Evolutionary conservation across 2,888 invertebrate species (phyloP), one percentile per base, ranked within the genome.

Genomic region (Pristionchus fissidentatus): DNA sequence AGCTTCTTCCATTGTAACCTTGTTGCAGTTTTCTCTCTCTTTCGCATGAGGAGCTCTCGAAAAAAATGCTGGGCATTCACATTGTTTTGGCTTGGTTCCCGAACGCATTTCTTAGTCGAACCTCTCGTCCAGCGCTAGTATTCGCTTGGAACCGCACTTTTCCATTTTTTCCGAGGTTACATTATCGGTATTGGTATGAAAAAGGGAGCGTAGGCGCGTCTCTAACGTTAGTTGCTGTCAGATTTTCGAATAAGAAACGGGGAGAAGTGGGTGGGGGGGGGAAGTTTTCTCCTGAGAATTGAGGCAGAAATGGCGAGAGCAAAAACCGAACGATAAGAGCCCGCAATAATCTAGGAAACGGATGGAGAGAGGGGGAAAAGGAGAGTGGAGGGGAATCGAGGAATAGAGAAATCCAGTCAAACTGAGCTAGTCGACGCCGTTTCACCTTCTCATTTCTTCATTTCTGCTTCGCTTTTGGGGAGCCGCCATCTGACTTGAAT

Each of bases 261-360:
- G n/a, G n/a, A n/a, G n/a, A n/a, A n/a, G n/a, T n/a, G n/a, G n/a
- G n/a, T n/a, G n/a, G n/a, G n/a, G n/a, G n/a, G n/a, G n/a, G n/a
- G n/a, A n/a, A 38, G 66, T 38, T 66, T 66, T 66, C 66, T 66
- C 66, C 38, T 66, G 66, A 66, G 66, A 66, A 66, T 66, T 66
- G n/a, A n/a, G n/a, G n/a, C n/a, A n/a, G n/a, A n/a, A n/a, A n/a
- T n/a, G n/a, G 66, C 32, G 62, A 57, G 62, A 60, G 60, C 8
- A 35, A 62, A n/a, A n/a, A n/a, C n/a, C n/a, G 62, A 66, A 66
- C 66, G 66, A 66, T 66, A 66, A 66, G 62, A n/a, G 66, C n/a
- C n/a, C 32, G 66, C 38, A 38, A 66, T 66, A 66, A 66, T 66
- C 66, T 38, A 62, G 62, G 62, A 10, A 32, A 41, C 1, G 29